These are phyloP conservation scores for Gnathonemus longibarbis DNA, from an alignment of 2,113 vertebrate genomes.

Conservation along the genomic window DNA sequence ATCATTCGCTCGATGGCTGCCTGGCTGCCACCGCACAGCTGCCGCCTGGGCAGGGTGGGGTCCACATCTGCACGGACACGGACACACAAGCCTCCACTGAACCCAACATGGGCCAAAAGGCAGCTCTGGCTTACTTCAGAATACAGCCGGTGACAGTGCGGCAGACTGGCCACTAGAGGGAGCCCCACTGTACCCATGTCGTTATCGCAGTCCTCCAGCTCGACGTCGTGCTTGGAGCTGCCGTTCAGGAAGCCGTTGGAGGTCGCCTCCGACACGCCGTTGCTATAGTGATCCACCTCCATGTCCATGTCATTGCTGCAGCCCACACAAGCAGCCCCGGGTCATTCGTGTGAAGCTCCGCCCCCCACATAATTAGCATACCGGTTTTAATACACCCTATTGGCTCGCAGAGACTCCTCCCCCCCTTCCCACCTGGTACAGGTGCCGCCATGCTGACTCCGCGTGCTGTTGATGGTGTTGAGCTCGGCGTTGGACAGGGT, in stretches of 20 bases:
- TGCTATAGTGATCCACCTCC: constrained; percentile 97
- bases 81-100: neutral
- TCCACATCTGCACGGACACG: constrained; percentile 77
- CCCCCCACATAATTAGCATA: neutral
- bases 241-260: constrained; percentile 98
- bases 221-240: constrained; percentile 83
- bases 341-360: neutral
- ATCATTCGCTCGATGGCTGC: constrained; percentile 97
- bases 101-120: neutral
- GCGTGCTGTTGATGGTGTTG: constrained; percentile 84
- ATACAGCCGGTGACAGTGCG: neutral
- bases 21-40: constrained; percentile 93
- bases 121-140: neutral
- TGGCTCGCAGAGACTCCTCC: neutral
- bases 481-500: constrained; percentile 73
- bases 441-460: constrained; percentile 74
- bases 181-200: constrained; percentile 83
- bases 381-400: neutral
- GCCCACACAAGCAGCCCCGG: neutral
- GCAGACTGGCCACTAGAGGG: neutral
- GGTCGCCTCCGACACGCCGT: constrained; percentile 88
- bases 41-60: constrained; percentile 79
- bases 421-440: constrained; percentile 67
- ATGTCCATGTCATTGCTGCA: constrained; percentile 87
- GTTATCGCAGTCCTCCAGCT: constrained; percentile 90